Evolutionary conservation across 53 echinoderm and acorn worm species (phyloP).

Genomic region (Hippasteria phrygiana): DNA sequence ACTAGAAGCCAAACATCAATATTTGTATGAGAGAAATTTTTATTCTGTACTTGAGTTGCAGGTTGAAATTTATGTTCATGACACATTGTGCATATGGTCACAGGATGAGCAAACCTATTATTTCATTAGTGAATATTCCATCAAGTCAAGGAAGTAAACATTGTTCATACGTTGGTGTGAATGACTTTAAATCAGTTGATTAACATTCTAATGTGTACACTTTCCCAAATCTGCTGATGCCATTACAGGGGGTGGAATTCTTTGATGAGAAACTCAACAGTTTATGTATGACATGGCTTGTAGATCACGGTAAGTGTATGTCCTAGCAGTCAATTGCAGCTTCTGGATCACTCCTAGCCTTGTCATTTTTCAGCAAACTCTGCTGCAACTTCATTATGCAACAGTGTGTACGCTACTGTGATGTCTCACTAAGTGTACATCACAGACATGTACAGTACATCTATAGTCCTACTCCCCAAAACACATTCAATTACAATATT

Average conservation of each 20-base stretch:
- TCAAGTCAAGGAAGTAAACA: too few relatives aligned
- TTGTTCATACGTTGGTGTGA: not conserved
- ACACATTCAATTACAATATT: too few relatives aligned
- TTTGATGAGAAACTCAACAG: constrained; percentile 96
- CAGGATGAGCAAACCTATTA: too few relatives aligned
- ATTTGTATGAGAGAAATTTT: too few relatives aligned
- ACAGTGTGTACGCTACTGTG: too few relatives aligned
- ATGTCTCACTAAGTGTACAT: not conserved
- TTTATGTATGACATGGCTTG: constrained; percentile 93
- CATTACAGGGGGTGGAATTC: constrained; percentile 91
- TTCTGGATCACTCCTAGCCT: constrained; percentile 4
- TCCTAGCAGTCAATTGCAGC: not conserved
- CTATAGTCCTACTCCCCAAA: too few relatives aligned
- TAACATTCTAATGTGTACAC: constrained; percentile 40
- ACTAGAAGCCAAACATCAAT: too few relatives aligned
- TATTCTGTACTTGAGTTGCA: too few relatives aligned
- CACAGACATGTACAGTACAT: too few relatives aligned
- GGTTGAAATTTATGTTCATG: too few relatives aligned
- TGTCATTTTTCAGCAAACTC: not conserved
- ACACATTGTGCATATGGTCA: too few relatives aligned
- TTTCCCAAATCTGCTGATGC: constrained; percentile 49
- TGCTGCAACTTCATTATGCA: not conserved
- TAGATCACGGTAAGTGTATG: constrained; percentile 88
- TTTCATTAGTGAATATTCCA: too few relatives aligned
- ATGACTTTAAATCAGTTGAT: not conserved